Evolutionary conservation across 2,888 invertebrate species (phyloP), one percentile per base, ranked within the genome.

Genomic region (Timema cristinae): DNA sequence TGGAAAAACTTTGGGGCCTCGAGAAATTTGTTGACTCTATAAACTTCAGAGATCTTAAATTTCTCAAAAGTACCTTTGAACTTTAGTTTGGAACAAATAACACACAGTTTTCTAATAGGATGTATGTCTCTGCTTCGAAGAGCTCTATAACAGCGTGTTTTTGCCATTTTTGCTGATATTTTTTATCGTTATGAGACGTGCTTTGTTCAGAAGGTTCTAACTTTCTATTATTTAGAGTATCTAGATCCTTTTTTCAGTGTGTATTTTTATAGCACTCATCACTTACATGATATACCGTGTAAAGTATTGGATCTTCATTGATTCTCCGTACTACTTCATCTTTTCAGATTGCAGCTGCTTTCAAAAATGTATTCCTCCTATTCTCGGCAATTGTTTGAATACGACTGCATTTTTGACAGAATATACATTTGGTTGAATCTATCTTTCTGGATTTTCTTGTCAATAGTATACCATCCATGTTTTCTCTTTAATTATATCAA

Each of bases 391-490:
- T n/a, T 9, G 1, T 59, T 59, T 15, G 15, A 59, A 59, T 15
- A 59, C n/a, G 9, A 59, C 16, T 59, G 10, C 32, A 15, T n/a
- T 8, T 59, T 59, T 7, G 59, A 32, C 59, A 59, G 15, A 59
- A 16, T 59, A 59, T 59, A 9, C 59, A 59, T 59, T 59, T 59
- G n/a, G 59, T 13, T 59, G 15, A 16, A 59, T 59, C 15, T 5
- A n/a, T 13, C 32, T 59, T 59, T 32, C 59, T 7, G 32, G 32
- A 11, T 59, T 59, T 59, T 7, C 32, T 59, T 7, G 8, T 59
- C 59, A 59, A 59, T 59, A 32, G 59, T 9, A 59, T n/a, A 59
- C 59, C n/a, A 16, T 59, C 59, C 59, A 59, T 59, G 59, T 15
- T 59, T 15, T 7, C 6, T n/a, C 59, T 11, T 1, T 32, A 16